These are phyloP conservation scores for Meleagris gallopavo DNA, from an alignment of 2,113 vertebrate species.

Conservation along the genomic window DNA sequence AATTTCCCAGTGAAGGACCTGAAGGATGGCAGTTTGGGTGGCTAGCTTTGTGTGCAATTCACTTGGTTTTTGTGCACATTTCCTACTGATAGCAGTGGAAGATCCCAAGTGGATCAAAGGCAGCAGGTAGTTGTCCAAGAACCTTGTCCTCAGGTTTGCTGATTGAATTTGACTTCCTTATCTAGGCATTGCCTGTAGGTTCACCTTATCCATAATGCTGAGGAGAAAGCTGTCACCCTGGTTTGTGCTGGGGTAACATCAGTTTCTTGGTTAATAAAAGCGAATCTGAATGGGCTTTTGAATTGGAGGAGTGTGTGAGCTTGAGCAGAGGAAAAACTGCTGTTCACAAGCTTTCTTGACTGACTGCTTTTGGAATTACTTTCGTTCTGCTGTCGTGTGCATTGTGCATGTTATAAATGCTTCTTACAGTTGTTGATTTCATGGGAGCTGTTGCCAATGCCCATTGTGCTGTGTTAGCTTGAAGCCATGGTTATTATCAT, in stretches of 20 bases:
- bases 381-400: rapidly evolving
- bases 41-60: not conserved
- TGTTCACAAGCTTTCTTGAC: not conserved
- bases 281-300: not conserved
- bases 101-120: not conserved
- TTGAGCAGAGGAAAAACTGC: not conserved
- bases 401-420: not conserved
- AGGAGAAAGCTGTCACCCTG: not conserved
- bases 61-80: not conserved
- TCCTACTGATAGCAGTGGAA: not conserved
- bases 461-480: not conserved
- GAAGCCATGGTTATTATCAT: not conserved
- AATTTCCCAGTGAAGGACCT: not conserved
- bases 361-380: not conserved
- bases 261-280: not conserved
- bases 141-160: not conserved
- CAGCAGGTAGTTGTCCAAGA: not conserved
- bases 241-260: not conserved
- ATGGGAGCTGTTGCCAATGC: not conserved
- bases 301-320: not conserved
- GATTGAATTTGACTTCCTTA: not conserved
- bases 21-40: not conserved
- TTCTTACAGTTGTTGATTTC: not conserved
- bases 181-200: rapidly evolving
- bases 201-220: not conserved